phyloP scores from a whole-genome alignment of 2,113 vertebrate genomes.

The Herpailurus yagouaroundi region DNA sequence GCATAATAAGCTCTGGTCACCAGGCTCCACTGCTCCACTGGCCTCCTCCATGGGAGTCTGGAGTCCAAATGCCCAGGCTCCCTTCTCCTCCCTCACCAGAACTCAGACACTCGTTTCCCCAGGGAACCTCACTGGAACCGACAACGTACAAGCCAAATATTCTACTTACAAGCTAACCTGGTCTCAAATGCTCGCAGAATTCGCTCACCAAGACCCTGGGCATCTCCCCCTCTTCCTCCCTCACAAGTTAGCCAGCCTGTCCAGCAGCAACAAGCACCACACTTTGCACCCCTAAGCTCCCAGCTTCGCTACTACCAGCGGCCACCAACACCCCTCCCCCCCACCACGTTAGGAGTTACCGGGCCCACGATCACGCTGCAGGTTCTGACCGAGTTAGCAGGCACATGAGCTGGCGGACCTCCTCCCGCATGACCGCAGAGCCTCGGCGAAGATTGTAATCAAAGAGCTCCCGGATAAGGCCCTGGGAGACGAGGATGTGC shows the following conservation, averaged over 20 bases:
- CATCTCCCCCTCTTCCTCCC: background rate
- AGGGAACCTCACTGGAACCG: background rate
- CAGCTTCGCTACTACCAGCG: background rate
- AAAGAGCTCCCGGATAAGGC: conserved; percentile 97
- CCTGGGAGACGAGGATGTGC: conserved; percentile 97
- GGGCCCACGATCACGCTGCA: background rate
- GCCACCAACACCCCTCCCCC: background rate
- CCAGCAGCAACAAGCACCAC: background rate
- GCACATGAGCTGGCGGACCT: conserved; percentile 98
- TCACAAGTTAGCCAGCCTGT: background rate
- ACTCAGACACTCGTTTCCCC: background rate
- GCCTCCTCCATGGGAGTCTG: background rate
- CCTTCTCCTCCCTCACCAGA: background rate
- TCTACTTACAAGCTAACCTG: background rate
- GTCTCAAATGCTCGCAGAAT: background rate
- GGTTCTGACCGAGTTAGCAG: conserved; percentile 94
- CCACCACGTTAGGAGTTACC: background rate
- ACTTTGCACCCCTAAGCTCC: background rate
- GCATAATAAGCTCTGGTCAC: background rate
- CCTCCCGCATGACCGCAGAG: conserved; percentile 94
- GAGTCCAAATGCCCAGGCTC: background rate
- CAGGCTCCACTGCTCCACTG: background rate
- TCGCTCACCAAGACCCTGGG: background rate
- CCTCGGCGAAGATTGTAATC: conserved; percentile 97
- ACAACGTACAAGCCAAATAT: background rate